Evolutionary conservation across 2,113 vertebrate genomes (phyloP), one percentile per base, ranked within the genome.

Genomic region (Phalacrocorax aristotelis): DNA sequence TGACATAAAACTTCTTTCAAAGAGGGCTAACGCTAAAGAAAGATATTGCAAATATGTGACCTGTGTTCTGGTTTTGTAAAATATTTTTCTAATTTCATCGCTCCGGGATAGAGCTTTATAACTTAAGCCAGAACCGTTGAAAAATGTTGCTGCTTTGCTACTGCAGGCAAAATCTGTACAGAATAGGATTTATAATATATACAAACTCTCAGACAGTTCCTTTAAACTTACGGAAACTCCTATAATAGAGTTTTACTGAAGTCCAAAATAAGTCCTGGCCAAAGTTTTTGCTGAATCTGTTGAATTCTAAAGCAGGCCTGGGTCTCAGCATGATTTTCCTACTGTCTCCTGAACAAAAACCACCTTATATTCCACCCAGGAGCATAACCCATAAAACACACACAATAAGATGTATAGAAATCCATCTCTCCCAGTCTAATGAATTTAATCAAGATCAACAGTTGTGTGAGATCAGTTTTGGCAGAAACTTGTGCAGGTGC

Each of bases 381-480:
- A 97, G 94, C 86, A 96, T 96, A 92, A 87, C 44, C 86, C 90
- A 96, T 96, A 97, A 97, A 97, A 90, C 54, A 90, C 1, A 2
- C 26, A 87, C 93, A 95, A 85, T 88, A 71, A 94, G 88, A 93
- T 87, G 74, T 78, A 92, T 89, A 97, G 96, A 97, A 97, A 97
- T 94, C 55, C 96, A 95, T 91, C 60, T 97, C 82, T 94, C 71
- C 94, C 40, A 72, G 72, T 16, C 94, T 87, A 91, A 96, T 40
- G 84, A 95, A 76, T 87, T 93, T 93, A 97, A 95, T 95, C 91
- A 89, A 97, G 89, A 95, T 92, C 96, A 92, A 96, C 71, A 94
- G 84, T 93, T 89, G 78, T 87, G 90, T 97, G 97, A 98, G 94
- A 95, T 97, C 97, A 93, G 82, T 77, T 95, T 95, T 97, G 97